phyloP scores from a whole-genome alignment of 2,797 vertebrate genomes.

The Melanotaenia maccullochi region DNA sequence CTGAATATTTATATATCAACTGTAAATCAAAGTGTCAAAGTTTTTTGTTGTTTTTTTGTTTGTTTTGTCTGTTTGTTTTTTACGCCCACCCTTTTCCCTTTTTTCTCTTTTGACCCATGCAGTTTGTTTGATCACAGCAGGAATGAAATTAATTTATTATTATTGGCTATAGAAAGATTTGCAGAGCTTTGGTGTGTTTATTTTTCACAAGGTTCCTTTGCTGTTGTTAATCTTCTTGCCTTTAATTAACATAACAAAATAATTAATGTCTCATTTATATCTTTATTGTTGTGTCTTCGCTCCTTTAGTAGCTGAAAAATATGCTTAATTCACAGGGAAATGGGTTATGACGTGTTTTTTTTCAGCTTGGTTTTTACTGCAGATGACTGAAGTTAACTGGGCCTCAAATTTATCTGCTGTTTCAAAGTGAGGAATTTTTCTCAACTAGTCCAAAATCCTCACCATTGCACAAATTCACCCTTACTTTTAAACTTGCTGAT shows the following conservation, averaged over 20 bases:
- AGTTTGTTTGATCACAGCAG: conserved; percentile 70
- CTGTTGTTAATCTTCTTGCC: conserved; percentile 82
- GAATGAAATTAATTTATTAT: conserved; percentile 63
- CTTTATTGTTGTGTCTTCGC: conserved; percentile 81
- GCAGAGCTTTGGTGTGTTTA: conserved; percentile 68
- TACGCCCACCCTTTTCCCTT: neutral
- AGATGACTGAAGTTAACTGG: conserved; percentile 71
- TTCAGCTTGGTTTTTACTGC: conserved; percentile 69
- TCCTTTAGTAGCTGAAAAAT: conserved; percentile 80
- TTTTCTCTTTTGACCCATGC: conserved; percentile 26
- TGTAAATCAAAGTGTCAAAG: too few relatives aligned
- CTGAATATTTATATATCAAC: too few relatives aligned
- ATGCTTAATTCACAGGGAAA: conserved; percentile 77
- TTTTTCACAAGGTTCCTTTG: conserved; percentile 70
- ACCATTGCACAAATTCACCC: neutral
- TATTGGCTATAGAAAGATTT: conserved; percentile 68
- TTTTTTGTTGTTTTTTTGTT: too few relatives aligned
- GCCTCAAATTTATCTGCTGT: conserved; percentile 15
- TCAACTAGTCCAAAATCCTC: conserved; percentile 18
- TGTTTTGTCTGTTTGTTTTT: too few relatives aligned
- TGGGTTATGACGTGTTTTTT: conserved; percentile 74
- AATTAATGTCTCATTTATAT: conserved; percentile 84
- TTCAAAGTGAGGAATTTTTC: conserved; percentile 32
- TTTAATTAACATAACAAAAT: conserved; percentile 85
- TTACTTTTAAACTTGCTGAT: neutral